Base-by-base conservation (phyloP, 2,113 vertebrate species). In the Salvator merianae region DNA sequence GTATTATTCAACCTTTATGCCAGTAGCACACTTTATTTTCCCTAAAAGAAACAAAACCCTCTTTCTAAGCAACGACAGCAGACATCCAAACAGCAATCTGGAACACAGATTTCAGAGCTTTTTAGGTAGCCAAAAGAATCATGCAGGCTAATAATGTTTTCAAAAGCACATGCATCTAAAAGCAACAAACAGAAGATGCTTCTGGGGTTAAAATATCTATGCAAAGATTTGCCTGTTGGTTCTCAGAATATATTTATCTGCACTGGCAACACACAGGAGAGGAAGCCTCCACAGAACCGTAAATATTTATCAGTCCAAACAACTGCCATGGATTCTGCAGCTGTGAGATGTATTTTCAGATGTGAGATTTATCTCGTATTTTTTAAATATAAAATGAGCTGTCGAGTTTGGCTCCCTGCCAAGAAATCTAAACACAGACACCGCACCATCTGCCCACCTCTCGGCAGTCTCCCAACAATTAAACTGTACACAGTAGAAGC, bases 231-330 rank as follows among this genome's bases (percentile, higher is more conserved):
- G 34, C 63, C 79, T 34, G 6, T 87, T 66, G 83, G 30, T 71
- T 79, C 69, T 47, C 68, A 43, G n/a, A 80, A 80, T 43, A 34
- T 38, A 50, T 73, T 85, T 71, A 43, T 47, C 38, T 3, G 7
- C 69, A 26, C 34, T 40, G 40, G 59, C 26, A 77, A 34, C 34
- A 84, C 26, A 76, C n/a, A 82, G 82, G 65, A 74, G 36, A 40
- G 55, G 77, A 91, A 90, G 36, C 72, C 34, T 2, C 14, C 66
- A 83, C n/a, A 63, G 38, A 24, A 77, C 70, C 47, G 40, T 83
- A 85, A 85, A 84, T 77, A 90, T 73, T 89, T 82, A 50, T 84
- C 76, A 74, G 30, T 1, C 75, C 55, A 32, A 87, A 75, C 9
- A 80, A 85, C 82, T 8, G 3, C 59, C 43, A 28, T 10, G 83